Conservation (phyloP, 2,888 invertebrate species). For the Chironomus riparius region DNA sequence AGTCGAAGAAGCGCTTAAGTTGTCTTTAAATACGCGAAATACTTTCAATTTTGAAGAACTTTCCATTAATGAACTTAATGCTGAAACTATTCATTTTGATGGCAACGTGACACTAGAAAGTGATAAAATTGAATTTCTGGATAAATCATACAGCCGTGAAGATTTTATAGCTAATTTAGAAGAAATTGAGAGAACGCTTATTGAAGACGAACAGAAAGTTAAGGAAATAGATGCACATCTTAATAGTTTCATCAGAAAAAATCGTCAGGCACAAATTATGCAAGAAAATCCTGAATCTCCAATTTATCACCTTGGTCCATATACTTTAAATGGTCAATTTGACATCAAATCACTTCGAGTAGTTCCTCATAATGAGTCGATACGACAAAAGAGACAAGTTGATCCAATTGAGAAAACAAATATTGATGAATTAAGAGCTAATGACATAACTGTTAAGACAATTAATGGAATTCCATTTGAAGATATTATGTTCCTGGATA, state of each 20-base stretch:
- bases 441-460: conserved; percentile 35
- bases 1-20: conserved; percentile 29
- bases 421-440: conserved; percentile 34
- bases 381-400: background rate
- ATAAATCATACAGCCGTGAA: conserved; percentile 33
- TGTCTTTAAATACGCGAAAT: conserved; percentile 31
- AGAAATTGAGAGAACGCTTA: background rate
- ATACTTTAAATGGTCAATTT: background rate
- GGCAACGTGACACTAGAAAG: background rate
- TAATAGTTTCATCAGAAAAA: background rate
- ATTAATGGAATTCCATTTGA: conserved; percentile 34
- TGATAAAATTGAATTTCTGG: conserved; percentile 27
- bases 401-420: conserved; percentile 31
- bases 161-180: conserved; percentile 34
- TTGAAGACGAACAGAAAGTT: conserved; percentile 4
- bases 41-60: conserved; percentile 7
- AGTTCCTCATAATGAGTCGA: background rate
- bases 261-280: background rate
- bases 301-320: background rate
- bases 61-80: background rate
- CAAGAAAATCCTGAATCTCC: background rate
- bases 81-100: background rate
- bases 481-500: conserved; percentile 33
- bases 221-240: background rate
- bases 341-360: background rate